These are phyloP conservation scores for Nipponia nippon DNA, from an alignment of 2,113 vertebrate genomes.

Conservation along the genomic window DNA sequence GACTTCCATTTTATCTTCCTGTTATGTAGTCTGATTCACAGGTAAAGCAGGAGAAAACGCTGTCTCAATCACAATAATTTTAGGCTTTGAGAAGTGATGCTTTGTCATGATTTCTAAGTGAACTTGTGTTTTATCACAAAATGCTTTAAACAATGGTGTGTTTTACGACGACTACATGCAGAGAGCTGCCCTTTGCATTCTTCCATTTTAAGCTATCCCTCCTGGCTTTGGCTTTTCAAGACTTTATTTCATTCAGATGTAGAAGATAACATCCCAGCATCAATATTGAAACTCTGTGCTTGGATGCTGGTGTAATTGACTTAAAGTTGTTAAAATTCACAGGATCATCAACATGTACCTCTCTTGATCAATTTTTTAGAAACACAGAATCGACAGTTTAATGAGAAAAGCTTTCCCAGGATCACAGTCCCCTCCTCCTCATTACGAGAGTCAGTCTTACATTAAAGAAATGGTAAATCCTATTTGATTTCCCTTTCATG, in stretches of 20 bases:
- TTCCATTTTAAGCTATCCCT: neutral
- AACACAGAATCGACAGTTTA: slow-evolving; percentile 32
- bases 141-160: neutral
- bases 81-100: neutral
- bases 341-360: neutral
- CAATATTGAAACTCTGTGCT: neutral
- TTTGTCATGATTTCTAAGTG: neutral
- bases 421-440: slow-evolving; percentile 30
- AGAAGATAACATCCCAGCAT: neutral
- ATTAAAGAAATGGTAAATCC: slow-evolving; percentile 29
- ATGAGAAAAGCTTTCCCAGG: slow-evolving; percentile 45
- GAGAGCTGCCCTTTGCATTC: neutral
- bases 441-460: neutral
- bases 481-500: slow-evolving; percentile 13
- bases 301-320: slow-evolving; percentile 2
- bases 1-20: neutral
- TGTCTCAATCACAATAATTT: neutral
- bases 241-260: neutral
- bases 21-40: neutral
- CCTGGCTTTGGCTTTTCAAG: neutral
- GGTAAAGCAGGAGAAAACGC: neutral
- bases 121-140: neutral
- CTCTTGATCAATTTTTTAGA: slow-evolving; percentile 32
- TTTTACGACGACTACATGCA: neutral
- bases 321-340: slow-evolving; percentile 46